Evolutionary conservation across 2,888 invertebrate genomes (phyloP).

Genomic region (Choristoneura rosaceana): DNA sequence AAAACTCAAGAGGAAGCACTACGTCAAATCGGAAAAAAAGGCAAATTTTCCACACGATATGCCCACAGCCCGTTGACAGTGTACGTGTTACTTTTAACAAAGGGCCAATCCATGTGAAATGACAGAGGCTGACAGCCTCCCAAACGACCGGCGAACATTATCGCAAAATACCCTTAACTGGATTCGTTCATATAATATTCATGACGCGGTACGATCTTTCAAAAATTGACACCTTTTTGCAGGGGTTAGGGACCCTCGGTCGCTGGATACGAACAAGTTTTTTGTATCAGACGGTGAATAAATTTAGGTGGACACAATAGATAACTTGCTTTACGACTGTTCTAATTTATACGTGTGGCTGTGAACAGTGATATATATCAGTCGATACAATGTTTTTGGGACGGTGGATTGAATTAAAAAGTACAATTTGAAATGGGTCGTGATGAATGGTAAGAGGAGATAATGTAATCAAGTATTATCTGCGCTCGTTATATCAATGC

Average conservation of each 20-base stretch:
- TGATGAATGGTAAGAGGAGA: neutral
- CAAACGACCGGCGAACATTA: slow-evolving; percentile 80
- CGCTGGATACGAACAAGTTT: slow-evolving; percentile 74
- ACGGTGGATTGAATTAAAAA: slow-evolving; percentile 27
- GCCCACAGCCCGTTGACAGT: slow-evolving; percentile 67
- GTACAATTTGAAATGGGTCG: slow-evolving; percentile 12
- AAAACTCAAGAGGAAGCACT: slow-evolving; percentile 53
- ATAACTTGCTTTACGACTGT: slow-evolving; percentile 59
- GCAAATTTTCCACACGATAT: slow-evolving; percentile 71
- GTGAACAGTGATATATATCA: slow-evolving; percentile 42
- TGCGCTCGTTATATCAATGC: neutral
- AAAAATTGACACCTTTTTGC: slow-evolving; percentile 84
- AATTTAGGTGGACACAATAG: slow-evolving; percentile 74
- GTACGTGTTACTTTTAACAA: slow-evolving; percentile 84
- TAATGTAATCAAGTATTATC: neutral
- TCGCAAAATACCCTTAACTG: slow-evolving; percentile 84
- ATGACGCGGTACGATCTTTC: slow-evolving; percentile 84
- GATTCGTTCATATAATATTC: slow-evolving; percentile 85
- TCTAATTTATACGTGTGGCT: slow-evolving; percentile 63
- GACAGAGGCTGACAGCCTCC: slow-evolving; percentile 83
- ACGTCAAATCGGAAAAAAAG: slow-evolving; percentile 53
- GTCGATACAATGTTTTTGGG: slow-evolving; percentile 30
- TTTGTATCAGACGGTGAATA: slow-evolving; percentile 71
- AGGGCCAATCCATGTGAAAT: slow-evolving; percentile 83
- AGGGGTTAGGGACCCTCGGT: slow-evolving; percentile 64